A percentile compares a stretch with the other conserved stretches of the same genome.
Conservation (phyloP, 2,113 vertebrate species). For the Oxyura jamaicensis region DNA sequence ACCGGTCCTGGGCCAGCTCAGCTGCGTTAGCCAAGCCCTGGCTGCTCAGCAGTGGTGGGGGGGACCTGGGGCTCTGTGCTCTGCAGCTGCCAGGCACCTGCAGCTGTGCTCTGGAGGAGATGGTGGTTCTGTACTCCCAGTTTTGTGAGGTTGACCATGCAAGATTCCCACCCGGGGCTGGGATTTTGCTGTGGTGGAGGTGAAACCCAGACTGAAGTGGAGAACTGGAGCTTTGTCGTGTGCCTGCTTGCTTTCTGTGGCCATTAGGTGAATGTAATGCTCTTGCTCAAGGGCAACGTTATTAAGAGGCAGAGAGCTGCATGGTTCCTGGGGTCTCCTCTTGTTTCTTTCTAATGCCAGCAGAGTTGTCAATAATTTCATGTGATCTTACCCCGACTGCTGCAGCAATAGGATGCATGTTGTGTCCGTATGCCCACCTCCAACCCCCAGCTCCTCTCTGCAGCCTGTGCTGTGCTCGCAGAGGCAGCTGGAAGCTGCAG, state of each 20-base stretch:
- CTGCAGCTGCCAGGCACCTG: neutral
- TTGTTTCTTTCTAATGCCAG: neutral
- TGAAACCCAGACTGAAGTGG: neutral
- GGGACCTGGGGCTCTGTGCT: neutral
- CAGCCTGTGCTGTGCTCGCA: neutral
- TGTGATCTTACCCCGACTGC: neutral
- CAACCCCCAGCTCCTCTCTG: neutral
- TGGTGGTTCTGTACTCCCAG: accelerated
- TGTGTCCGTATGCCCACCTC: neutral
- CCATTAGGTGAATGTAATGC: neutral
- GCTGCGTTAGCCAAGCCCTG: neutral
- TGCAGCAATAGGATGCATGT: neutral
- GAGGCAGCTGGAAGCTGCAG: neutral
- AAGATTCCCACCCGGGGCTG: neutral
- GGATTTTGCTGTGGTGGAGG: neutral
- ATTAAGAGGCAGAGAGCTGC: neutral
- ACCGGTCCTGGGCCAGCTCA: neutral
- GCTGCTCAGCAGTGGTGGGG: neutral
- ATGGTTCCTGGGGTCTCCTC: neutral
- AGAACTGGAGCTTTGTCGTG: neutral
- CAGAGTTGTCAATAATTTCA: neutral
- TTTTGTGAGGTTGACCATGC: neutral
- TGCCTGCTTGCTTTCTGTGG: neutral
- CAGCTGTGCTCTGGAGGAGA: neutral
- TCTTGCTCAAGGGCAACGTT: neutral